Conservation (phyloP, 2,888 invertebrate species). For the Timandra comae region DNA sequence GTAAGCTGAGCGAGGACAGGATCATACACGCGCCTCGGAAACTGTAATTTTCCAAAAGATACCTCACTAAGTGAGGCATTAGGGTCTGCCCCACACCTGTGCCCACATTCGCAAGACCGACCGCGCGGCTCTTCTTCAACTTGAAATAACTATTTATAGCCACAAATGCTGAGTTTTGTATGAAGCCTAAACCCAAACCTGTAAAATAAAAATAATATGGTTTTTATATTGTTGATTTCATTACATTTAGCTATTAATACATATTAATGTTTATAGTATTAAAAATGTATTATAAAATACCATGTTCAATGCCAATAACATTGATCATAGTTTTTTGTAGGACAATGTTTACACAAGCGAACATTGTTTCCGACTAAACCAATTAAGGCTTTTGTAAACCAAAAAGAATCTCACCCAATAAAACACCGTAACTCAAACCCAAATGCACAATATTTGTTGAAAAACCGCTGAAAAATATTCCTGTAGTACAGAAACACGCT, state of each 20-base stretch:
- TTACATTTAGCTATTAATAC: too few relatives aligned
- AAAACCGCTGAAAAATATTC: constrained; percentile 66
- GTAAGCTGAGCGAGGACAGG: constrained; percentile 78
- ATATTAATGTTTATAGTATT: too few relatives aligned
- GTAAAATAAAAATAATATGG: too few relatives aligned
- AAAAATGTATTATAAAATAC: background rate
- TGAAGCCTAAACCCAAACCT: constrained; percentile 83
- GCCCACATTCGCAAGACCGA: constrained; percentile 84
- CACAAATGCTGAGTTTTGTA: constrained; percentile 83
- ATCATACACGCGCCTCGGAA: constrained; percentile 80
- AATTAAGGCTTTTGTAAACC: too few relatives aligned
- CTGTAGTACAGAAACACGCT: constrained; percentile 52
- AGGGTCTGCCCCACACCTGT: constrained; percentile 85
- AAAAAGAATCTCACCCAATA: constrained; percentile 68
- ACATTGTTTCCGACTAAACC: too few relatives aligned
- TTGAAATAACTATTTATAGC: constrained; percentile 84
- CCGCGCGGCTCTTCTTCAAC: constrained; percentile 81
- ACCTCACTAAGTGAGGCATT: constrained; percentile 83
- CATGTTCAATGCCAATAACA: too few relatives aligned
- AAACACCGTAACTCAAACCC: constrained; percentile 60
- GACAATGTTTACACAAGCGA: too few relatives aligned
- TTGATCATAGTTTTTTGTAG: too few relatives aligned
- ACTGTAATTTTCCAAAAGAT: constrained; percentile 79
- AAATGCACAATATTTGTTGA: constrained; percentile 62
- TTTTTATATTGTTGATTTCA: too few relatives aligned